Evolutionary conservation across 2,797 vertebrate species (phyloP).

Genomic region (Pangasius krempfi): DNA sequence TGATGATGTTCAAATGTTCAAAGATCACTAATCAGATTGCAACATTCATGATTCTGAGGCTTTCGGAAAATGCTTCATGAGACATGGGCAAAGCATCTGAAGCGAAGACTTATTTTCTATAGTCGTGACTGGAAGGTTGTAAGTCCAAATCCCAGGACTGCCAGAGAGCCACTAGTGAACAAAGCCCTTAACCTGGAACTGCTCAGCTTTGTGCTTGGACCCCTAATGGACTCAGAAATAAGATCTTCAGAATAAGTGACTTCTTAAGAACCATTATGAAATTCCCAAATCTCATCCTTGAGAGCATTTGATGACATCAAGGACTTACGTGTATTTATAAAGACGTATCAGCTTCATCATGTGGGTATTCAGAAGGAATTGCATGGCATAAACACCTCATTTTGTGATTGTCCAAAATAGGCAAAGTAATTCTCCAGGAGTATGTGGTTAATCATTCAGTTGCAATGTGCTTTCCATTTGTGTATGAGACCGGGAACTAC

Average conservation of each 20-base stretch:
- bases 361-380: slow-evolving; percentile 3
- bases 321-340: slow-evolving; percentile 5
- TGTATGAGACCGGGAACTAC: slow-evolving; percentile 46
- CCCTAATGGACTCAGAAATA: neutral
- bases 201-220: neutral
- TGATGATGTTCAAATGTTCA: neutral
- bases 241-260: neutral
- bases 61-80: neutral
- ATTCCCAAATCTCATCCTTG: slow-evolving; percentile 1
- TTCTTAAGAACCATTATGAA: slow-evolving; percentile 1
- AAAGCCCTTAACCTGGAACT: neutral
- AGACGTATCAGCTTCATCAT: neutral
- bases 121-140: neutral
- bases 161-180: neutral
- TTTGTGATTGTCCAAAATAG: slow-evolving; percentile 30
- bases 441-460: slow-evolving; percentile 8
- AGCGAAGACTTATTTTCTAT: neutral
- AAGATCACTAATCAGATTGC: neutral
- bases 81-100: neutral
- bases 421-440: slow-evolving; percentile 23
- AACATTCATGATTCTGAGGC: neutral
- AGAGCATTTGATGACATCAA: slow-evolving; percentile 16
- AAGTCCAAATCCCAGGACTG: neutral
- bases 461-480: slow-evolving; percentile 26
- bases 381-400: slow-evolving; percentile 13